Evolutionary conservation across 2,113 vertebrate species (phyloP).

Genomic region (Kryptolebias marmoratus): DNA sequence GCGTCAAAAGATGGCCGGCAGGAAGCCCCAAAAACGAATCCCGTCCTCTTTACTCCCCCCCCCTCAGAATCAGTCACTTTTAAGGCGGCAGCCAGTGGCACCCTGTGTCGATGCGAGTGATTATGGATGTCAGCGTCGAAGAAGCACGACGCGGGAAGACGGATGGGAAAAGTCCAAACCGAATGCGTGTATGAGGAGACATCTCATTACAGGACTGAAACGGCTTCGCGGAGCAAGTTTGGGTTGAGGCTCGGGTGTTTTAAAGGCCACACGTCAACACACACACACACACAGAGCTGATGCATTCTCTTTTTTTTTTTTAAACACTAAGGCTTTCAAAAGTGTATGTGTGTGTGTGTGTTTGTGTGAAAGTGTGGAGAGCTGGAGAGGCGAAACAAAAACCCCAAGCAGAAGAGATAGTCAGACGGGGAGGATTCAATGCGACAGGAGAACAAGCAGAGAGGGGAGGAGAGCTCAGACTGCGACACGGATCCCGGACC

Average conservation of each 20-base stretch:
- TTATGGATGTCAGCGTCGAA: neutral
- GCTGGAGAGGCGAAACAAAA: slow-evolving; percentile 45
- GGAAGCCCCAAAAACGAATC: slow-evolving; percentile 17
- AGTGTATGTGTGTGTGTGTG: slow-evolving; percentile 4
- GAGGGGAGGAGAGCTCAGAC: slow-evolving; percentile 19
- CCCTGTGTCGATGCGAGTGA: neutral
- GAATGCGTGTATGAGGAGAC: slow-evolving; percentile 29
- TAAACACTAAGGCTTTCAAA: slow-evolving; percentile 7
- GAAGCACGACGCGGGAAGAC: neutral
- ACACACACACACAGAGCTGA: neutral
- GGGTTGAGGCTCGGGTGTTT: slow-evolving; percentile 31
- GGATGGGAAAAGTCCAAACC: neutral
- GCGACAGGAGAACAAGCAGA: slow-evolving; percentile 40
- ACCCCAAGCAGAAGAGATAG: neutral
- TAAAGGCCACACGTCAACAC: slow-evolving; percentile 14
- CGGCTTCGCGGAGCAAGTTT: slow-evolving; percentile 15
- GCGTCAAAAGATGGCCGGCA: slow-evolving; percentile 36
- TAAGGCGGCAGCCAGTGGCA: slow-evolving; percentile 30
- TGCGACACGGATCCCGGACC: slow-evolving; percentile 43
- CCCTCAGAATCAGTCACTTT: slow-evolving; percentile 20
- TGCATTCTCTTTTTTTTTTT: slow-evolving; percentile 14
- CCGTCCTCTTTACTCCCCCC: slow-evolving; percentile 7
- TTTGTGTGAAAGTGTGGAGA: slow-evolving; percentile 21
- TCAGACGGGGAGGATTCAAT: slow-evolving; percentile 52
- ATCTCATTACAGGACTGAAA: slow-evolving; percentile 43